Conservation (phyloP, 2,888 invertebrate genomes). For the Drosophila heteroneura region DNA sequence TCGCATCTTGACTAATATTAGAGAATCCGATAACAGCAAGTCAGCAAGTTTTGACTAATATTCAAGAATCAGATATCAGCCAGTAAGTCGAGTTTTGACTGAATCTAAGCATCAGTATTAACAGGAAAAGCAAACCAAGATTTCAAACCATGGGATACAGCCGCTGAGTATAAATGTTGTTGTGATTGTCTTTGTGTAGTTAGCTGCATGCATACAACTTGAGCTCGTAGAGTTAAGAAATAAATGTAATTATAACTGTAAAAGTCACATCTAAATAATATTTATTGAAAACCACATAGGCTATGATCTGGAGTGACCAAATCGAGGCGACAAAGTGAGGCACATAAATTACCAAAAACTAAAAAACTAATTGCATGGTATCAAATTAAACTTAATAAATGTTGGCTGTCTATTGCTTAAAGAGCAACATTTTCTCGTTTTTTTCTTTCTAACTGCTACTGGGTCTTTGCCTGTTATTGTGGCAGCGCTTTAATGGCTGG, state of each 20-base stretch:
- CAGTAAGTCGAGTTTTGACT: background rate
- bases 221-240: background rate
- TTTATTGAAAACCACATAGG: background rate
- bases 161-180: background rate
- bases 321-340: background rate
- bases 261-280: background rate
- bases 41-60: background rate
- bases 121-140: background rate
- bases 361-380: background rate
- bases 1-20: background rate
- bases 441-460: background rate
- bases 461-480: background rate
- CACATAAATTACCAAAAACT: background rate
- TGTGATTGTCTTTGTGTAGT: background rate
- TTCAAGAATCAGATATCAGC: background rate
- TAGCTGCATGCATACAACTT: background rate
- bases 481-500: conserved; percentile 52
- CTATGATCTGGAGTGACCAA: background rate
- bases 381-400: background rate
- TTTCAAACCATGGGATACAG: background rate
- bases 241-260: background rate
- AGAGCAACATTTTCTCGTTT: background rate
- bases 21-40: background rate
- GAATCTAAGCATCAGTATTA: background rate
- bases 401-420: background rate